Percentiles rank a stretch among this genome's conserved stretches.
Evolutionary conservation across 2,888 invertebrate genomes (phyloP).

Genomic region (Leptopilina myrica): DNA sequence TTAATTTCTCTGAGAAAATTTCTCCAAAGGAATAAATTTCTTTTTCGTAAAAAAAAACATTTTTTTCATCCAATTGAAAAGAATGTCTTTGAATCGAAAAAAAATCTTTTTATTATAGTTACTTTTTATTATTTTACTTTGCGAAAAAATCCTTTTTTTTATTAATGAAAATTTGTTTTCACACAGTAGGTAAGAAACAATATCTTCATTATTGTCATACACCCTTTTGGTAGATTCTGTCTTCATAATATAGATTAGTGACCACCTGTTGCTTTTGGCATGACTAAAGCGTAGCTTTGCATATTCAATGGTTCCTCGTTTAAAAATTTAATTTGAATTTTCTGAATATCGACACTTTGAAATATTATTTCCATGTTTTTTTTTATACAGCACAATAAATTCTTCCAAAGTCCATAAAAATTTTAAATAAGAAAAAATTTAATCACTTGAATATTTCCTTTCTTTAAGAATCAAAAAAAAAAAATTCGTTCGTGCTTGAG

Average conservation of each 20-base stretch:
- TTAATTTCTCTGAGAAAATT: neutral
- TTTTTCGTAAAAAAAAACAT: neutral
- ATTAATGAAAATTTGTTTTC: too few species aligned
- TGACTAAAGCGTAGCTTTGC: constrained; percentile 27
- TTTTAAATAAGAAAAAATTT: neutral
- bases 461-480: neutral
- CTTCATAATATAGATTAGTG: constrained; percentile 55
- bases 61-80: neutral
- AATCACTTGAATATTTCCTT: too few species aligned
- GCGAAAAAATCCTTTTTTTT: too few species aligned
- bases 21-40: neutral
- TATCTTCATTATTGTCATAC: constrained; percentile 46
- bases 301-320: constrained; percentile 35
- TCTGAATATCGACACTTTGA: constrained; percentile 21
- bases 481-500: neutral
- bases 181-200: neutral
- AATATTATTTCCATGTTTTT: neutral
- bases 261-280: constrained; percentile 55
- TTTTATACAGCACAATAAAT: neutral
- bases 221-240: constrained; percentile 29
- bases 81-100: neutral
- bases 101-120: too few species aligned
- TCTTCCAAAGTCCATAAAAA: neutral
- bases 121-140: too few species aligned
- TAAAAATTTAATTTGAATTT: constrained; percentile 35